These are phyloP conservation scores for Ceryle rudis DNA, from an alignment of 2,797 vertebrate species.

Conservation along the genomic window DNA sequence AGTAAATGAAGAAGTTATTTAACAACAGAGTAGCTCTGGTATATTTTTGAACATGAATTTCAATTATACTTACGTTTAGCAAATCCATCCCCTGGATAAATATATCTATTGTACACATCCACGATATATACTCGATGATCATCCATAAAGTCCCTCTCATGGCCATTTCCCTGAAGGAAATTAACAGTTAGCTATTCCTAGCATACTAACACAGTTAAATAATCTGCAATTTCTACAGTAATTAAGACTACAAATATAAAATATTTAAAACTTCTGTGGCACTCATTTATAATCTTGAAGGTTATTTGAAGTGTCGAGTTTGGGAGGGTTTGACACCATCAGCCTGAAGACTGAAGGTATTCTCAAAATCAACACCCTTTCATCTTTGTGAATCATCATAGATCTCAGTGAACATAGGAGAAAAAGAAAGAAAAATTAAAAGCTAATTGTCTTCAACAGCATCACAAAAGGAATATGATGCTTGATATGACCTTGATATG, in stretches of 20 bases:
- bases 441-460: background rate
- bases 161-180: conserved; percentile 90
- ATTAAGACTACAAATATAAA: background rate
- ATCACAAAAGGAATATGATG: background rate
- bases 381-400: background rate
- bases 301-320: background rate
- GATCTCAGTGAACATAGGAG: background rate
- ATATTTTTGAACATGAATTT: background rate
- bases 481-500: background rate
- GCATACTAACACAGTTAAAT: background rate
- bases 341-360: background rate
- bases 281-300: background rate
- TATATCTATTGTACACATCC: conserved; percentile 95
- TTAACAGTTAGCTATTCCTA: background rate
- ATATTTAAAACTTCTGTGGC: background rate
- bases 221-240: background rate
- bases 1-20: background rate
- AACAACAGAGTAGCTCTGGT: background rate
- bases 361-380: background rate
- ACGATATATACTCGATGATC: conserved; percentile 93
- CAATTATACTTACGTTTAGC: conserved; percentile 90
- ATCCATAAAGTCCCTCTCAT: conserved; percentile 93
- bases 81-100: conserved; percentile 91
- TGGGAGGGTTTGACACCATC: background rate
- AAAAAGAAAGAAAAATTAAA: background rate